Evolutionary conservation across 2,113 vertebrate species (phyloP), one percentile per base, ranked within the genome.

Genomic region (Alaudala cheleensis): DNA sequence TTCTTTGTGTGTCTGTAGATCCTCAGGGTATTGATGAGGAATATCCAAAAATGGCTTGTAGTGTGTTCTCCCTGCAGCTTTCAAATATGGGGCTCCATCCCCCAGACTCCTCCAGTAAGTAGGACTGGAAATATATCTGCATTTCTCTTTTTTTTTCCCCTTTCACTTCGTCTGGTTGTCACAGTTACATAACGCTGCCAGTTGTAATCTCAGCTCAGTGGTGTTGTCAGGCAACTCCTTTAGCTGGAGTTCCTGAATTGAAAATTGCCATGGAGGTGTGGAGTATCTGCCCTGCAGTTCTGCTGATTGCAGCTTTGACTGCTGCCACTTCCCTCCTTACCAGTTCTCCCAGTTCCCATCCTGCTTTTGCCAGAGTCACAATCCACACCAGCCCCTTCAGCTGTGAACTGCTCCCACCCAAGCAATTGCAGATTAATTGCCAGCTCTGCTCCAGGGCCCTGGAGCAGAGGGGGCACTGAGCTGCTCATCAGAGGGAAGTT

Each of bases 351-450:
- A 90, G 80, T 95, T 89, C 88, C 65, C 86, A 82, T 72, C 92
- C 70, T 86, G 67, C 80, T 86, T 37, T 37, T 44, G 57, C 91
- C 94, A 81, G 86, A 91, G 91, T 93, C 94, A 86, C 76, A 95
- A 90, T 93, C 72, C 80, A 86, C 86, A 80, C 89, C 89, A 94
- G 84, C 64, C 86, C 79, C 86, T 72, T 96, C 88, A 93, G 73
- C 78, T 94, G 93, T 72, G 95, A 94, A 67, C 87, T 93, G 90
- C 93, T 97, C 82, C 93, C 92, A 96, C 89, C 95, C 93, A 96
- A 77, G 92, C 90, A 94, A 96, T 93, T 91, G 87, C 66, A 90
- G 89, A 96, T 96, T 94, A 94, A 96, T 96, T 96, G 95, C 79
- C 85, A 81, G 91, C 92, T 96, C 93, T 83, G 81, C 93, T 81